These are phyloP conservation scores for Haemorhous mexicanus DNA, from an alignment of 2,113 vertebrate genomes.

Conservation along the genomic window DNA sequence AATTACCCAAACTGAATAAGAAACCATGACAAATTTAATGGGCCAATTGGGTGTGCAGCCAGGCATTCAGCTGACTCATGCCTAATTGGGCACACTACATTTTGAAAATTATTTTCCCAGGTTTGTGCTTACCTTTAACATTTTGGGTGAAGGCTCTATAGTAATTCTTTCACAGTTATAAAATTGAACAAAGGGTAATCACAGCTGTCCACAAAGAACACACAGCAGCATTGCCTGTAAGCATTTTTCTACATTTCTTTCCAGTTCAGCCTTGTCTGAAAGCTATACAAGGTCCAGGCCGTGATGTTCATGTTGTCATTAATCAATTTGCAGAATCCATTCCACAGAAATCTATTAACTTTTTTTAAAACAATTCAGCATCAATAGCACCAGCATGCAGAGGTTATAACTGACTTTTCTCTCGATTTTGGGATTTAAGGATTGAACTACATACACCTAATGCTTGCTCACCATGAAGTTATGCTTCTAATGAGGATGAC, in stretches of 20 bases:
- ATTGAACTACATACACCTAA: neutral
- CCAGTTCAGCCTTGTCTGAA: neutral
- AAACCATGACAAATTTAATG: constrained; percentile 4
- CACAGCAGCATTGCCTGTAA: neutral
- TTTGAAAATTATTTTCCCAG: neutral
- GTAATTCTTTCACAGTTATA: neutral
- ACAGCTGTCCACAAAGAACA: neutral
- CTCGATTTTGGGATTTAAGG: neutral
- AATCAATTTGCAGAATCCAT: neutral
- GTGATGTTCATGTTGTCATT: neutral
- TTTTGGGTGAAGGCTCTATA: neutral
- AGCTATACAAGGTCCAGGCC: neutral
- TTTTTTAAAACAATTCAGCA: neutral
- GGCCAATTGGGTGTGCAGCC: neutral
- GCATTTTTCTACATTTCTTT: neutral
- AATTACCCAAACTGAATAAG: neutral
- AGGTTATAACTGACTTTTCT: neutral
- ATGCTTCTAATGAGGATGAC: neutral
- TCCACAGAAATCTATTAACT: neutral
- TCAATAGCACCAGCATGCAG: neutral
- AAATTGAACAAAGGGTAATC: neutral
- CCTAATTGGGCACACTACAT: neutral
- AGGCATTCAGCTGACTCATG: neutral
- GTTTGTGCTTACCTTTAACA: neutral
- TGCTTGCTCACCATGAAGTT: neutral